Evolutionary conservation across 2,888 invertebrate species (phyloP).

Genomic region (Tinea trinotella): DNA sequence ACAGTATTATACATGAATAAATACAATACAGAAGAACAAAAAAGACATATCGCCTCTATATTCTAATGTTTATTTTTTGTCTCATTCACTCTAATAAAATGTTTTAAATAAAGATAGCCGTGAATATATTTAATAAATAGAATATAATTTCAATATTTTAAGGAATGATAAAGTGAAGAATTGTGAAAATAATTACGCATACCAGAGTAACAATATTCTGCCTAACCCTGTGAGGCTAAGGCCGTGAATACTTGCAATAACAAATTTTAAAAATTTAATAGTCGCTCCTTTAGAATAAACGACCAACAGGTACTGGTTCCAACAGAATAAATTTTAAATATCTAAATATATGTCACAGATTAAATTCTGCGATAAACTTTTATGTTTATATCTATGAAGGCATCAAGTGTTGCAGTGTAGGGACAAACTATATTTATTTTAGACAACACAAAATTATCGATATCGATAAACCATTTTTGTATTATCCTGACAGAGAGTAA

Average conservation of each 20-base stretch:
- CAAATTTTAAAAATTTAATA: not conserved
- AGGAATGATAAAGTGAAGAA: constrained; percentile 63
- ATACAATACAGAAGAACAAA: constrained; percentile 67
- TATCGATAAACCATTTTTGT: no score
- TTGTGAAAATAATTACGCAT: constrained; percentile 18
- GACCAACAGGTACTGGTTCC: not conserved
- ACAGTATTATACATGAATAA: constrained; percentile 71
- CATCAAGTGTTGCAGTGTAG: constrained; percentile 32
- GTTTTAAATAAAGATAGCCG: constrained; percentile 33
- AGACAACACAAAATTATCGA: no score
- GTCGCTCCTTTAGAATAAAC: not conserved
- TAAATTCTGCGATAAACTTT: not conserved
- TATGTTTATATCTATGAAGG: constrained; percentile 40
- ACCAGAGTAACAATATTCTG: no score
- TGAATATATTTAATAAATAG: constrained; percentile 36
- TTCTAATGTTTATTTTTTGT: constrained; percentile 41
- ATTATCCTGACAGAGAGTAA: no score
- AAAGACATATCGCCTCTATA: no score
- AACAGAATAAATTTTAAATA: not conserved
- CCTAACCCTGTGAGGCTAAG: no score
- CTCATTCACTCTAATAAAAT: constrained; percentile 41
- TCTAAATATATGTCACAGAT: not conserved
- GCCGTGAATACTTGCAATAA: not conserved
- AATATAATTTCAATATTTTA: constrained; percentile 36
- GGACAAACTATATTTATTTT: no score